phyloP scores from a whole-genome alignment of 1,140 invertebrate species.

The Papilio polyxenes region DNA sequence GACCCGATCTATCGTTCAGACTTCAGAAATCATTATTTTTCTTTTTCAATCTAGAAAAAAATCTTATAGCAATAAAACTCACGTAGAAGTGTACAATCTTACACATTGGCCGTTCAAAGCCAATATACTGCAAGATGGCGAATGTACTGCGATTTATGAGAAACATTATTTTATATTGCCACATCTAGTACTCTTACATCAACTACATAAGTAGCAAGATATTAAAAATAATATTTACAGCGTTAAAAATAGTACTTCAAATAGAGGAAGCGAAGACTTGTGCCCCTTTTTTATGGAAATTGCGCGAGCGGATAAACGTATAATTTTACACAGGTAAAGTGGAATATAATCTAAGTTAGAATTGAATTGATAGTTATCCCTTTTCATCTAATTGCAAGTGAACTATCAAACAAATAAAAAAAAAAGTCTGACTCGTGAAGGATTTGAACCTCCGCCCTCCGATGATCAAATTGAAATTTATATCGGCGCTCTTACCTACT shows the following conservation, averaged over 20 bases:
- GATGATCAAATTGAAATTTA: slow-evolving; percentile 44
- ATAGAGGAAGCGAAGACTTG: no score
- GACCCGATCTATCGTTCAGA: no score
- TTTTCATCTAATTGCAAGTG: no score
- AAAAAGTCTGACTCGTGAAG: slow-evolving; percentile 51
- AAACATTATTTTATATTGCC: slow-evolving; percentile 8
- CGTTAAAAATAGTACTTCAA: neutral
- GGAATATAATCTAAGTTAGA: no score
- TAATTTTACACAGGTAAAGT: no score
- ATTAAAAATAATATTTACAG: neutral
- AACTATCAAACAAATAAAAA: slow-evolving; percentile 4
- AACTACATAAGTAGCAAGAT: neutral
- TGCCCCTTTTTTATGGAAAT: no score
- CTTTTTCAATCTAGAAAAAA: neutral
- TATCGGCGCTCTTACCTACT: slow-evolving; percentile 56
- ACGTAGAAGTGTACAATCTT: neutral
- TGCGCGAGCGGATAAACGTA: no score
- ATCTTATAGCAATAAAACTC: neutral
- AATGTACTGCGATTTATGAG: neutral
- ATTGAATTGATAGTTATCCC: no score
- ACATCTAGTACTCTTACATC: neutral
- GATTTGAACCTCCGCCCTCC: slow-evolving; percentile 57
- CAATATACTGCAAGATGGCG: slow-evolving; percentile 15
- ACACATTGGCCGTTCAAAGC: slow-evolving; percentile 19
- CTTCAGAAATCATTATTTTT: neutral